Base-by-base conservation (phyloP, 2,113 vertebrate genomes). In the Elachura formosa region DNA sequence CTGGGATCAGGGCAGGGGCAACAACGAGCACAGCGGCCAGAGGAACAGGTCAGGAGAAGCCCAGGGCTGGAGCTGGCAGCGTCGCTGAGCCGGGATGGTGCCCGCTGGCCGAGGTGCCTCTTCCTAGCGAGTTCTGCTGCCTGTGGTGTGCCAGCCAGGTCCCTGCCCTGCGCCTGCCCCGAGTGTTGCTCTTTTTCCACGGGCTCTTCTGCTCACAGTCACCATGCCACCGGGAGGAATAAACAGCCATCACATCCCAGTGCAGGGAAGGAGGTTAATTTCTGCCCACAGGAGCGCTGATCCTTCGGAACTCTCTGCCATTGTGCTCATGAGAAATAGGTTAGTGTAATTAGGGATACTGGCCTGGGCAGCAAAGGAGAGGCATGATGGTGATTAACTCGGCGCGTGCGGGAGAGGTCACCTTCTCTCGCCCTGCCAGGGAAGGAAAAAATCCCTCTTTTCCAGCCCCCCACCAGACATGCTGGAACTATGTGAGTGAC, bases 1-100 rank as follows among this genome's bases (percentile, higher is more conserved):
- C 29, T 29, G 69, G 76, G 12, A 12, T 16, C 24, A 5, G 71
- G 49, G 51, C 6, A 7, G 79, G 63, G 61, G 16, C 43, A 21
- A 21, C 58, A 3, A 1, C 0, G 10, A 9, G 10, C 11, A 2
- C 3, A 4, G 3, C 22, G 3, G 1, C 8, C 23, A 16, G 15
- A 26, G 56, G 31, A 4, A 21, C 1, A 8, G 41, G 25, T 16
- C 31, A 1, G 72, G 40, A 1, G 5, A 34, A 25, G 36, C 1
- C 36, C 13, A 7, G n/a, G n/a, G n/a, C n/a, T n/a, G n/a, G n/a
- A n/a, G n/a, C n/a, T n/a, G n/a, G n/a, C n/a, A n/a, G n/a, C 21
- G 11, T 4, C 10, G 3, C 10, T 0, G 29, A 23, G 56, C 41
- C 0, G 6, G 64, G 63, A 3, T 5, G 58, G 14, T 22, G 34